Percentiles rank a stretch among this genome's conserved stretches.
Conservation (phyloP, 1,140 invertebrate genomes). For the Dendroctonus ponderosae region DNA sequence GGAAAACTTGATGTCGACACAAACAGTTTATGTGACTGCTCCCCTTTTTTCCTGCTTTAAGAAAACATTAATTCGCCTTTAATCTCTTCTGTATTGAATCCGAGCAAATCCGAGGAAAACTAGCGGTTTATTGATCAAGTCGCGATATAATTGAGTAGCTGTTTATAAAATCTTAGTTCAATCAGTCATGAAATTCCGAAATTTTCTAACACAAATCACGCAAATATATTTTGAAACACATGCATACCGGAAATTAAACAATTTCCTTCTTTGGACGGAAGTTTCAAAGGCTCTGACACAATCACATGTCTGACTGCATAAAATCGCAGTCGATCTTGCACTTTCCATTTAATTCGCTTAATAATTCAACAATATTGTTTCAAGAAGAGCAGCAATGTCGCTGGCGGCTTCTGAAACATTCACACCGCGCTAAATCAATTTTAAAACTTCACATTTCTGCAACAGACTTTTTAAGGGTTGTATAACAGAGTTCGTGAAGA, state of each 20-base stretch:
- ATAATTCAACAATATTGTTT: too few species aligned
- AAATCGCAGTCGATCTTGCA: too few species aligned
- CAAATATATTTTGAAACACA: conserved; percentile 30
- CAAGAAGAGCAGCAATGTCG: too few species aligned
- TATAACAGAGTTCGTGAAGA: conserved; percentile 13
- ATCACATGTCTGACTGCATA: conserved; percentile 17
- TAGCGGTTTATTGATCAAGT: neutral
- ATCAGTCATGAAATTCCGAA: neutral
- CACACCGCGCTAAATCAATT: too few species aligned
- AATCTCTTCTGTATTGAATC: neutral
- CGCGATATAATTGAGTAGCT: neutral
- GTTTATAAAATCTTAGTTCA: neutral
- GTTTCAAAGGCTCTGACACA: conserved; percentile 39
- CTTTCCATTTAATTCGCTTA: too few species aligned
- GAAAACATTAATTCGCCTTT: conserved; percentile 12
- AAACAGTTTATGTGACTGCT: conserved; percentile 42
- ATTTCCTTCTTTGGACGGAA: conserved; percentile 45
- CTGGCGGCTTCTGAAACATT: too few species aligned
- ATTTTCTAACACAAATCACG: conserved; percentile 22
- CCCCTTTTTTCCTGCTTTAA: conserved; percentile 15
- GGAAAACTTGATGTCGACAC: conserved; percentile 47
- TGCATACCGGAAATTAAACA: conserved; percentile 45
- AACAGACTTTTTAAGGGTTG: conserved; percentile 19
- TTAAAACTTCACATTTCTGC: neutral
- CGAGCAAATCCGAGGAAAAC: neutral